Percentiles rank a stretch among this genome's conserved stretches.
These are phyloP conservation scores for Rhabdophis nuchalis DNA, from an alignment of 2,797 vertebrate species.

Conservation along the genomic window DNA sequence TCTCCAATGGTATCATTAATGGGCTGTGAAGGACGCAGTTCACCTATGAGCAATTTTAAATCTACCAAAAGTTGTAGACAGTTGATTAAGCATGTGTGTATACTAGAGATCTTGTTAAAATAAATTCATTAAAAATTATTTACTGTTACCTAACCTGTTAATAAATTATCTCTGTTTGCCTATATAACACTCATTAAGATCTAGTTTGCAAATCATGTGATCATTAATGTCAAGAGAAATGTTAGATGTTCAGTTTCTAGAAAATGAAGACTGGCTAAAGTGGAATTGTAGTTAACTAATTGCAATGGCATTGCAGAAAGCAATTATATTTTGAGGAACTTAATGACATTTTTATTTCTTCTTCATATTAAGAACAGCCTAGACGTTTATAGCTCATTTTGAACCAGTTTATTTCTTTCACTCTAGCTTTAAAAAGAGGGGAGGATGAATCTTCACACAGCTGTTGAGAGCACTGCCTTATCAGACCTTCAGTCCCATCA, in stretches of 20 bases:
- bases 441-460: background rate
- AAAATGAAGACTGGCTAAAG: background rate
- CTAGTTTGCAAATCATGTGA: background rate
- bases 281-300: background rate
- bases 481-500: background rate
- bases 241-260: background rate
- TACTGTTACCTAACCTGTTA: constrained; percentile 20
- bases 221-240: background rate
- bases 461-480: background rate
- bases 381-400: background rate
- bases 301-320: background rate
- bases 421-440: background rate
- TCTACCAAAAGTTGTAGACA: constrained; percentile 27
- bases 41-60: constrained; percentile 28
- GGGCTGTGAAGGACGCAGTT: background rate
- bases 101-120: background rate
- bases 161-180: constrained; percentile 5
- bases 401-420: background rate
- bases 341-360: background rate
- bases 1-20: constrained; percentile 5
- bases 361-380: background rate
- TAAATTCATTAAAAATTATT: constrained; percentile 19
- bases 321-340: background rate
- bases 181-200: background rate
- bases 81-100: constrained; percentile 10